Conservation (phyloP, 2,797 vertebrate species). For the Dipus sagitta region DNA sequence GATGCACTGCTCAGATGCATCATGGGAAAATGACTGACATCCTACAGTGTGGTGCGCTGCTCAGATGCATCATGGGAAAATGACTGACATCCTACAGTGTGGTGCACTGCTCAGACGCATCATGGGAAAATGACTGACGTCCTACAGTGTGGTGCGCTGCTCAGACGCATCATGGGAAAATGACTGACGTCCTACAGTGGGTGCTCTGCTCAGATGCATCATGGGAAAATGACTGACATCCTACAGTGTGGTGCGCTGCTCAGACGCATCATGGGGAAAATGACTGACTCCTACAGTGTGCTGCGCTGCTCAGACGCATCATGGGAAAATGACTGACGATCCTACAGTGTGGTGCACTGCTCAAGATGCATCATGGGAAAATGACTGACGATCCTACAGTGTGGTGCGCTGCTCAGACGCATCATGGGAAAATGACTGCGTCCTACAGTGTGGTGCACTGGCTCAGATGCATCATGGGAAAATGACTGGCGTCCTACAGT, state of each 20-base stretch:
- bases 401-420: accelerated
- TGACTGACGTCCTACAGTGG: no score
- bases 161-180: not conserved
- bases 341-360: not conserved
- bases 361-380: not conserved
- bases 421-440: not conserved
- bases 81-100: no score
- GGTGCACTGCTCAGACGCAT: not conserved
- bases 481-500: not conserved
- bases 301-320: not conserved
- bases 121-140: not conserved
- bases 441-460: accelerated
- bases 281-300: no score
- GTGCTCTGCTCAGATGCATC: not conserved
- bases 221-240: not conserved
- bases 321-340: not conserved
- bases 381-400: no score
- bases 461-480: not conserved
- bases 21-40: not conserved
- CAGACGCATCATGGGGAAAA: not conserved
- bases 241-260: not conserved
- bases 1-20: not conserved
- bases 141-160: not conserved
- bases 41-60: not conserved
- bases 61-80: not conserved